These are phyloP conservation scores for Phylloscopus trochiloides DNA, from an alignment of 2,113 vertebrate species.

Conservation along the genomic window DNA sequence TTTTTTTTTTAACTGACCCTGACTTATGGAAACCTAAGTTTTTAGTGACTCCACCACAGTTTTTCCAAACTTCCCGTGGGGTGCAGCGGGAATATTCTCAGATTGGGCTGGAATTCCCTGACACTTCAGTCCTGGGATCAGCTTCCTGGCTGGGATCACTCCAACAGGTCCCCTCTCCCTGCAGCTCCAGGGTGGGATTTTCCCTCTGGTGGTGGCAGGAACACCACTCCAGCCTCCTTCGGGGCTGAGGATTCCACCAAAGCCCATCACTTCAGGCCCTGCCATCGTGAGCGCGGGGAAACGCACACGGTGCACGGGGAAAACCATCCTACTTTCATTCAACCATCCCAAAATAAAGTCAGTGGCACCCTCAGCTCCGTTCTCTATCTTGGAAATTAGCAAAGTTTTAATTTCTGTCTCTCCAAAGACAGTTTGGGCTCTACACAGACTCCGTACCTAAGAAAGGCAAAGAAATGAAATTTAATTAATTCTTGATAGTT, in stretches of 20 bases:
- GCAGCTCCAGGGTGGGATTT: neutral
- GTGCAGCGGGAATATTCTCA: rapidly evolving
- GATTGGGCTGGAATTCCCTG: neutral
- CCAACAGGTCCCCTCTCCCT: neutral
- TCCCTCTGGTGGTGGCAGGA: neutral
- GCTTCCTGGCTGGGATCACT: rapidly evolving
- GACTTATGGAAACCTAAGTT: rapidly evolving
- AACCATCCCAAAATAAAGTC: neutral
- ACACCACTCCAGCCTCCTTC: neutral
- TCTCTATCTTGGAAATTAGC: rapidly evolving
- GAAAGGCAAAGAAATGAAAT: neutral
- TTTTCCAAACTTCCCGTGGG: neutral
- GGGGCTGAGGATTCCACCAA: too few relatives aligned
- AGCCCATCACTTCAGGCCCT: neutral
- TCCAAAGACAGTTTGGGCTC: neutral
- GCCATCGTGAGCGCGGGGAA: neutral
- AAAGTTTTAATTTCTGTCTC: neutral
- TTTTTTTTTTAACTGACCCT: neutral
- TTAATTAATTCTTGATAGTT: rapidly evolving
- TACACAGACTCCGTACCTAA: neutral
- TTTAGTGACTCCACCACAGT: neutral
- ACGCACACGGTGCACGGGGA: rapidly evolving
- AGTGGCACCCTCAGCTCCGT: neutral
- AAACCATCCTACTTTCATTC: neutral
- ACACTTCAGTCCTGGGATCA: too few relatives aligned